Conservation (phyloP, 2,888 invertebrate species). For the Ectobius pallidus region DNA sequence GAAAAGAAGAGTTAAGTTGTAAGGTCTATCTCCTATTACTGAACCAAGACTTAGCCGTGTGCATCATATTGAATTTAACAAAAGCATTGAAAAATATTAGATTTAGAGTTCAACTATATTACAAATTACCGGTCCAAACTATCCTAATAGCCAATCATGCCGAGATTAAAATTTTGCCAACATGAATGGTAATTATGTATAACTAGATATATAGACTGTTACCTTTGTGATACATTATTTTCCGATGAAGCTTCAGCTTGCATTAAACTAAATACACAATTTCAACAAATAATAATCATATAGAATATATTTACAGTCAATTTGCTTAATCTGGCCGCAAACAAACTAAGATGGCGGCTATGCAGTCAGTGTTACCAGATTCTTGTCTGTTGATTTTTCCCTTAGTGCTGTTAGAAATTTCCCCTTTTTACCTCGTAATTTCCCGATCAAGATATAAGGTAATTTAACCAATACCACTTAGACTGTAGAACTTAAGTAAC, state of each 20-base stretch:
- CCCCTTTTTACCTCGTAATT: too few relatives aligned
- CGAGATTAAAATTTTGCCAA: not conserved
- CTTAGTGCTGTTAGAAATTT: too few relatives aligned
- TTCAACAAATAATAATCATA: not conserved
- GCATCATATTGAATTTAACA: not conserved
- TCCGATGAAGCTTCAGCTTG: constrained; percentile 8
- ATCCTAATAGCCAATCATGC: not conserved
- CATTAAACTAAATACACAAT: not conserved
- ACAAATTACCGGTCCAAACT: not conserved
- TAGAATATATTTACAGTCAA: not conserved
- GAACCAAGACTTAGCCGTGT: not conserved
- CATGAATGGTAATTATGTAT: not conserved
- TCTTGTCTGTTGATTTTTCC: too few relatives aligned
- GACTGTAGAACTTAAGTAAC: too few relatives aligned
- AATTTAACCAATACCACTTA: too few relatives aligned
- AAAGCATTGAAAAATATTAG: not conserved
- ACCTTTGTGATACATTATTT: not conserved
- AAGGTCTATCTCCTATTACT: not conserved
- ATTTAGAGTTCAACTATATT: not conserved
- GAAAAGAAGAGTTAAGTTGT: constrained; percentile 26
- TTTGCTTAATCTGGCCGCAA: not conserved
- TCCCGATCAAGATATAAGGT: too few relatives aligned
- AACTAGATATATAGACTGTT: not conserved
- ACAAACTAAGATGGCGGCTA: constrained; percentile 25
- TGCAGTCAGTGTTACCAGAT: too few relatives aligned